Base-by-base conservation (phyloP, 2,797 vertebrate species). In the Phoebastria nigripes region DNA sequence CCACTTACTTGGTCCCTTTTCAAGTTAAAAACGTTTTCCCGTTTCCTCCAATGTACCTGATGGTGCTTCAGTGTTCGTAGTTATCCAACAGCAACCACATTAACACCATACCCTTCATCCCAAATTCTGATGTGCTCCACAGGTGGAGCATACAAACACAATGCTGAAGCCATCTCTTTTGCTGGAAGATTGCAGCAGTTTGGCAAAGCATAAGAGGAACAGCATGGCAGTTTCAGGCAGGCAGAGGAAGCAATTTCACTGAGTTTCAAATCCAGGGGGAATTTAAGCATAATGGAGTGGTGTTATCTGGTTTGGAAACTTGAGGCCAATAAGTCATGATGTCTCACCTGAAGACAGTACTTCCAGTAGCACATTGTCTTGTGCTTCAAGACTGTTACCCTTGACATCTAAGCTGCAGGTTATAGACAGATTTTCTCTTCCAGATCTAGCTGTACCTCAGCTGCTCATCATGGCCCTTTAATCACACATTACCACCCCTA, bases 41-140 rank as follows among this genome's bases (percentile, higher is more conserved):
- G 0, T 79, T 94, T 77, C 26, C 61, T 77, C 24, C 67, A 62
- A 5, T 0, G 12, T 61, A 42, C 22, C 12, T 1, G 0, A 9
- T 22, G 22, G 33, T 82, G 42, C 63, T 80, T 91, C 55, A 58
- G 17, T 4, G 7, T 31, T 72, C 6, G 6, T 67, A 46, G 15
- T 59, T 79, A 54, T 6, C 8, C 17, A 35, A 13, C 20, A 80
- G 39, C 49, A 74, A 1, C 19, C 15, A 20, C 0, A 0, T 80
- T 47, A 86, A 44, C 31, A 28, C 33, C 31, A 25, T n/a, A 8
- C 26, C 8, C 51, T 71, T 93, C 18, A 31, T 44, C 24, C 5
- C 70, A 72, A 9, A n/a, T 79, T 71, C 73, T 56, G 20, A 22
- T 35, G 18, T 35, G 41, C 52, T 76, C 14, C 18, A 4, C 28